Evolutionary conservation across 1,140 invertebrate genomes (phyloP), one percentile per base, ranked within the genome.

Genomic region (Episyrphus balteatus): DNA sequence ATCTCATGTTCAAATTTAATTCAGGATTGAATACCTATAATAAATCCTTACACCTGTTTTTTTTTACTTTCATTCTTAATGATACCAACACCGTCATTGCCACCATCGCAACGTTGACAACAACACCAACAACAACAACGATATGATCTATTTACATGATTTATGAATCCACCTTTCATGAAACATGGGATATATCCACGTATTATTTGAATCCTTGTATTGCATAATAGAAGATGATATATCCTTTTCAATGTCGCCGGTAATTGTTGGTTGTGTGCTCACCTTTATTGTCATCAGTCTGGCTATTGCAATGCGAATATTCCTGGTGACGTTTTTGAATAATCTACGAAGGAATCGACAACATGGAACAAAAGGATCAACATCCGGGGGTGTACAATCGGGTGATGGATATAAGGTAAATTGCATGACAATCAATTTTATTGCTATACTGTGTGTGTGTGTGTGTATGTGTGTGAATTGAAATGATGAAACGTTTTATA

Each of bases 271-370:
- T 32, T 65, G 60, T 54, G 62, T 66, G 43, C 51, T 67, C 50
- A 67, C 64, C 51, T 62, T 67, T 57, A 59, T 67, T 56, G 60
- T 66, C 52, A 62, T 66, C 54, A 60, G 61, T 48, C 49, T 63
- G 47, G 63, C 60, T 43, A 65, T 66, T 50, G 59, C 61, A 52
- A 58, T 66, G 56, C 56, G 61, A 49, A 66, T 66, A 57, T 66
- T 62, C 53, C 57, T 61, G 49, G 53, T 61, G 41, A 62, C 59
- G 55, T 63, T 64, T 53, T 52, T 66, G 42, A 55, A 63, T 48
- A 66, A 66, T 59, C 55, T 66, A 46, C 56, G 59, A 31, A 51
- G 61, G 33, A 66, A 63, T 66, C 61, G 63, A n/a, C 59, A 62
- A 31, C 63, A 66, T 42, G 58, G 56, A 39, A 63, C 44, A 46